phyloP scores from a whole-genome alignment of 2,113 vertebrate species.

The Gymnorhina tibicen region DNA sequence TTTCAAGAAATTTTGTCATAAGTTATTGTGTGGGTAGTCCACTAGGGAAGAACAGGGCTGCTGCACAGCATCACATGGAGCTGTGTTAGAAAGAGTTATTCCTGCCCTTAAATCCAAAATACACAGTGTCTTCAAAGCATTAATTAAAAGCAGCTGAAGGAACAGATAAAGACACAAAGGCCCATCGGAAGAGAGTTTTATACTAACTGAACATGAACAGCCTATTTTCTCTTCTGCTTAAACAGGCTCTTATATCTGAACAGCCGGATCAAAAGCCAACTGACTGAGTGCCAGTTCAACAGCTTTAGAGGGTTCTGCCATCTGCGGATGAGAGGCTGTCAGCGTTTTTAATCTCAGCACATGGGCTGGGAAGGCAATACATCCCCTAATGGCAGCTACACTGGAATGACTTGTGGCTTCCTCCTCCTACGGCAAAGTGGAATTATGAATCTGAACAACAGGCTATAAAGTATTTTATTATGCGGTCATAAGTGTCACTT shows the following conservation, averaged over 20 bases:
- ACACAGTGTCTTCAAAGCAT: background rate
- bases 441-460: slow-evolving; percentile 30
- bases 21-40: background rate
- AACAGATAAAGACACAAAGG: slow-evolving; percentile 36
- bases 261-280: slow-evolving; percentile 40
- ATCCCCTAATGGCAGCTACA: background rate
- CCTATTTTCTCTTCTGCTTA: slow-evolving; percentile 10
- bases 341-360: background rate
- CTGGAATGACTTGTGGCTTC: slow-evolving; percentile 13
- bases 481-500: slow-evolving; percentile 5
- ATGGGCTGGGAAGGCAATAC: background rate
- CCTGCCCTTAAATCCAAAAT: slow-evolving; percentile 18
- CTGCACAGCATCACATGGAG: background rate
- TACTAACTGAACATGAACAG: slow-evolving; percentile 19
- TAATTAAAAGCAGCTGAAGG: slow-evolving; percentile 52
- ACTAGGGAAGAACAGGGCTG: background rate
- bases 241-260: slow-evolving; percentile 32
- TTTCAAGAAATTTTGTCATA: slow-evolving; percentile 11
- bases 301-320: slow-evolving; percentile 19
- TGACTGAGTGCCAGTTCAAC: slow-evolving; percentile 51
- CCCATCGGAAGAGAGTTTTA: background rate
- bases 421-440: background rate
- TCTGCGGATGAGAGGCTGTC: slow-evolving; percentile 16
- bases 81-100: background rate
- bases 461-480: slow-evolving; percentile 43